Conservation (phyloP, 2,888 invertebrate species). For the Hipparchia semele region DNA sequence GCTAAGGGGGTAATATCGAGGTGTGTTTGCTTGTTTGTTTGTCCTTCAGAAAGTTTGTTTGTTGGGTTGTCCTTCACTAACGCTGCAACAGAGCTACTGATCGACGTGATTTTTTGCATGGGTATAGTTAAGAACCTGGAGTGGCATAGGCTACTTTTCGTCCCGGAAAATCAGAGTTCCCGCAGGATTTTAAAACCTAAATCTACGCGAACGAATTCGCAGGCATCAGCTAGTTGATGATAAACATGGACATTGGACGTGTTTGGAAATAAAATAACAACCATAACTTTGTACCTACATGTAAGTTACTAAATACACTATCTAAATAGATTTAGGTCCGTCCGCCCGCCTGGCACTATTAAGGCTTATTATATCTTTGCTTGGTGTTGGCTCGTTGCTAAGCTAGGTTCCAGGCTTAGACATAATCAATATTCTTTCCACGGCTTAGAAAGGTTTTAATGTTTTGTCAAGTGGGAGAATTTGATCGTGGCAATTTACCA, state of each 20-base stretch:
- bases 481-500: no score
- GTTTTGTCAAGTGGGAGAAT: no score
- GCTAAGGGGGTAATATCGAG: no score
- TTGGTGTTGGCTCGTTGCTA: conserved; percentile 10
- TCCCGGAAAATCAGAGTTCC: not conserved
- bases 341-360: conserved; percentile 10
- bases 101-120: no score
- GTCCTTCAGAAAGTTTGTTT: no score
- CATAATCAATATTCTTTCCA: conserved; percentile 4
- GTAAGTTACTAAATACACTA: not conserved
- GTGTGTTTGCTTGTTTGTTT: no score
- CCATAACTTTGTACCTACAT: no score
- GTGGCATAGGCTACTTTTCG: not conserved
- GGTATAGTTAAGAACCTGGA: not conserved
- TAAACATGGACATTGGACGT: not conserved
- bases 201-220: no score
- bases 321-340: conserved; percentile 5
- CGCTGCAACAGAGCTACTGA: no score
- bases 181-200: no score
- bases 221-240: no score
- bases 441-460: conserved; percentile 1
- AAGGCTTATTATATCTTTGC: conserved; percentile 11
- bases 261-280: not conserved
- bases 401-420: conserved; percentile 12
- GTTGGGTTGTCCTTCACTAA: no score